Evolutionary conservation across 2,888 invertebrate species (phyloP), one percentile per base, ranked within the genome.

Genomic region (Brachyptera risi): DNA sequence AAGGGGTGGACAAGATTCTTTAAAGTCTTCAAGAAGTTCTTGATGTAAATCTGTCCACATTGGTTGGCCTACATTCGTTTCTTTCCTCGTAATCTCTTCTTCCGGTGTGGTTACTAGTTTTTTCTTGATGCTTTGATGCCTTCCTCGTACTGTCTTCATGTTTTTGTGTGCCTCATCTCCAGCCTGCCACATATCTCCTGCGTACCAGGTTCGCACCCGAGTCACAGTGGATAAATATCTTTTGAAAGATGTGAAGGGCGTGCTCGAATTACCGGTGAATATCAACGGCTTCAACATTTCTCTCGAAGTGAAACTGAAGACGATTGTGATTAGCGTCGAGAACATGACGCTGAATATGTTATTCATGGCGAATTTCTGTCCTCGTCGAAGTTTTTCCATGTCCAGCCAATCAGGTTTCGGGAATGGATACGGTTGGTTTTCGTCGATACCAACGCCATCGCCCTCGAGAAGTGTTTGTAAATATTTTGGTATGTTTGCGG

Each of bases 201-300:
- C 70, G 66, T 74, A 74, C 75, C 76, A 76, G n/a, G 66, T 65
- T 11, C 69, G 65, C 3, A 76, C 67, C 62, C 74, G 71, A 0
- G 67, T 58, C 17, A 72, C 62, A 2, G 77, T 77, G 5, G 67
- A 59, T 5, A 74, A 21, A 63, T 75, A 76, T 35, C 76, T 65
- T 15, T 65, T 63, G 44, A 73, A 69, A 1, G 73, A 66, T 54
- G 70, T 70, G 26, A 59, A 60, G 9, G 73, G 71, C 19, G 69
- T 70, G 57, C 70, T 66, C 1, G 75, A 72, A 27, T 69, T 67
- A 13, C 68, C 68, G 1, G 75, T 74, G 40, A 62, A 58, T 5
- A 68, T 59, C 19, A 62, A 35, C 5, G 59, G 59, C 38, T 59
- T 31, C 11, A 62, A 47, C n/a, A 26, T 17, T 15, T 51, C 26